These are phyloP conservation scores for Paramormyrops hopkinsi DNA, from an alignment of 2,797 vertebrate species.

Conservation along the genomic window DNA sequence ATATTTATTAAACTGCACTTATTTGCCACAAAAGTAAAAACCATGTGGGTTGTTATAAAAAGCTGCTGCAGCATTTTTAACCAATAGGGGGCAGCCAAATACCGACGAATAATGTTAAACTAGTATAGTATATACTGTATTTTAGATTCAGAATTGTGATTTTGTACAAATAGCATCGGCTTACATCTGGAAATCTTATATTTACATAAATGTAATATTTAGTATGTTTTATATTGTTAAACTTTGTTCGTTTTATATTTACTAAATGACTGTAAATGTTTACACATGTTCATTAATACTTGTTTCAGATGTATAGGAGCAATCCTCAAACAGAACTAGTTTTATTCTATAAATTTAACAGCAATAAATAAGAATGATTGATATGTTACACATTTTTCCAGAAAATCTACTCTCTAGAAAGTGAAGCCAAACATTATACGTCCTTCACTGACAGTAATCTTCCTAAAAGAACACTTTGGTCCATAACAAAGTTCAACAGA, in stretches of 20 bases:
- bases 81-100: not conserved
- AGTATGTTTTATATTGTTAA: not conserved
- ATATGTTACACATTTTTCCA: not conserved
- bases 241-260: not conserved
- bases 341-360: not conserved
- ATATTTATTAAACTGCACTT: not conserved
- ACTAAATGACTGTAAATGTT: not conserved
- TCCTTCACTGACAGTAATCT: not conserved
- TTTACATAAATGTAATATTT: not conserved
- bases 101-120: not conserved
- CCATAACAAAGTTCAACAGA: conserved; percentile 18
- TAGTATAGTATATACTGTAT: not conserved
- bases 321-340: not conserved
- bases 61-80: not conserved
- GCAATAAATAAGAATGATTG: not conserved
- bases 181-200: not conserved
- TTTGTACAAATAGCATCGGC: not conserved
- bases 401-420: not conserved
- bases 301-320: not conserved
- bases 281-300: not conserved
- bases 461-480: conserved; percentile 8
- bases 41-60: not conserved
- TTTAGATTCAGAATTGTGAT: not conserved
- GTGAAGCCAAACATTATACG: not conserved
- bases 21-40: not conserved